Conservation (phyloP, 1,140 invertebrate species). For the Drosophila kepulauana region DNA sequence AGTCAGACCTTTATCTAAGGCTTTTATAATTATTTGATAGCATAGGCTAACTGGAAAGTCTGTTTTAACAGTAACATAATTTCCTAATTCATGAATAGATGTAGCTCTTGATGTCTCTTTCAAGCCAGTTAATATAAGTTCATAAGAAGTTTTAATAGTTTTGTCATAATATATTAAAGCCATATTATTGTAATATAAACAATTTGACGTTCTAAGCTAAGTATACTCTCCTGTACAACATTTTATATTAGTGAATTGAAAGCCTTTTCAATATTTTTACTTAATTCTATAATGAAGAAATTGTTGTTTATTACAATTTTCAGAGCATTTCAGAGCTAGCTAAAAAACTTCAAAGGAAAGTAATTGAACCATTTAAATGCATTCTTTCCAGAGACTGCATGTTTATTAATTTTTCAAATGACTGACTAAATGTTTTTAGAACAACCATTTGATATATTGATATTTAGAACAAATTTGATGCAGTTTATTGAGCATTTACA, state of each 20-base stretch:
- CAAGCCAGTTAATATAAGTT: slow-evolving; percentile 35
- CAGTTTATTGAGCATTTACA: too few species aligned
- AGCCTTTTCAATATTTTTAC: background rate
- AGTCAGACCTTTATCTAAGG: slow-evolving; percentile 33
- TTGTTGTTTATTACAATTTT: too few species aligned
- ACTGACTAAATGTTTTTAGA: too few species aligned
- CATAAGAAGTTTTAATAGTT: slow-evolving; percentile 27
- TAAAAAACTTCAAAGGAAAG: too few species aligned
- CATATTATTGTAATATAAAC: slow-evolving; percentile 6
- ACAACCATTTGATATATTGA: too few species aligned
- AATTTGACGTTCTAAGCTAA: slow-evolving; percentile 38
- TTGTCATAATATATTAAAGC: slow-evolving; percentile 44
- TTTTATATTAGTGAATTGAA: background rate
- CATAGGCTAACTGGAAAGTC: slow-evolving; percentile 43
- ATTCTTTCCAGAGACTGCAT: too few species aligned
- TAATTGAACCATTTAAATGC: too few species aligned
- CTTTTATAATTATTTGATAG: slow-evolving; percentile 37
- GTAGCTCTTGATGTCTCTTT: background rate
- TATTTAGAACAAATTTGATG: too few species aligned
- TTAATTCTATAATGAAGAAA: background rate
- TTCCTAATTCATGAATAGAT: slow-evolving; percentile 12
- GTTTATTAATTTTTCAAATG: too few species aligned
- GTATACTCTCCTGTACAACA: slow-evolving; percentile 36
- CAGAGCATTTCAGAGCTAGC: too few species aligned
- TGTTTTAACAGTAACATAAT: slow-evolving; percentile 29